These are phyloP conservation scores for Augiades crinisus DNA, from an alignment of 2,888 invertebrate species.

Conservation along the genomic window DNA sequence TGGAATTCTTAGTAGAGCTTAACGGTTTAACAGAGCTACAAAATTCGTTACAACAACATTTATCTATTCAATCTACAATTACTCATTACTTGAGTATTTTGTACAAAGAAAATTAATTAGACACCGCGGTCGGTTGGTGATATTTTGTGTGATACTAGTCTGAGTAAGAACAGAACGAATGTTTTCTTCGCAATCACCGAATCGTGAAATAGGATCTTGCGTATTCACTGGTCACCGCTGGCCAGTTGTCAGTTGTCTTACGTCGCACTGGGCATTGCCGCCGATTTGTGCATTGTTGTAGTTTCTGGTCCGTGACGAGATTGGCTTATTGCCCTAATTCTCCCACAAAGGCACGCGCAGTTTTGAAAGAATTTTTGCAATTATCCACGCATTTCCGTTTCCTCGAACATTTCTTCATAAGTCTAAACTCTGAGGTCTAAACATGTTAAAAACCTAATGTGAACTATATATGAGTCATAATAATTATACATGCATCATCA, in stretches of 20 bases:
- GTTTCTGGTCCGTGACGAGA: constrained; percentile 35
- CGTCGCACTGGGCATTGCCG: too few species aligned
- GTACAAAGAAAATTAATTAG: constrained; percentile 2
- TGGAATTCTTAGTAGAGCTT: not conserved
- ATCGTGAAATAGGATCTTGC: constrained; percentile 69
- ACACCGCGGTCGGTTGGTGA: not conserved
- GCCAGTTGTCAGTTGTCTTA: constrained; percentile 5
- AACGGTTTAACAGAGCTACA: not conserved
- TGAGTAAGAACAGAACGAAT: constrained; percentile 1
- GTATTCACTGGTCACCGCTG: constrained; percentile 35
- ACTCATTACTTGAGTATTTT: not conserved
- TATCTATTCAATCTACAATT: not conserved
- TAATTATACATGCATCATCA: too few species aligned
- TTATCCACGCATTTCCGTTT: constrained; percentile 14
- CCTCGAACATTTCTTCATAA: not conserved
- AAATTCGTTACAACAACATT: not conserved
- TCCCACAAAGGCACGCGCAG: constrained; percentile 7
- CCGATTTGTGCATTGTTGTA: constrained; percentile 13
- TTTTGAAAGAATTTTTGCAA: constrained; percentile 20
- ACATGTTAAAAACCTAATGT: too few species aligned
- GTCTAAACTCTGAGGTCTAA: too few species aligned
- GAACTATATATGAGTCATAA: too few species aligned
- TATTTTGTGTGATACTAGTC: not conserved
- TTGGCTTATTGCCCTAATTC: constrained; percentile 22
- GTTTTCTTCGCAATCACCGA: constrained; percentile 44